Evolutionary conservation across 2,113 vertebrate genomes (phyloP), one percentile per base, ranked within the genome.

Genomic region (Oceanites oceanicus): DNA sequence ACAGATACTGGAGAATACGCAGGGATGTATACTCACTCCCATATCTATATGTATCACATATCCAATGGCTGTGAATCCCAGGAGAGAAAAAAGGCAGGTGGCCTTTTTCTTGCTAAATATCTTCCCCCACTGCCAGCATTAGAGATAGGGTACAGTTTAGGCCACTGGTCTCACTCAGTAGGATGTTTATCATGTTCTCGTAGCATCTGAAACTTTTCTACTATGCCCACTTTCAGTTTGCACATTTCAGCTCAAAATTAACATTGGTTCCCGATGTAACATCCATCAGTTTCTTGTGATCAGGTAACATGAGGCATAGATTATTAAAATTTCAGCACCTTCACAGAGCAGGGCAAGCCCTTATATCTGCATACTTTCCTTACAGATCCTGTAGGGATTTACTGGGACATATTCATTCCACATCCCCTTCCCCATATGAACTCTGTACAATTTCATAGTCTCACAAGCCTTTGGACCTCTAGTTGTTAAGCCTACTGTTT

Each of bases 41-140:
- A 17, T 45, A 59, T 15, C 67, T 3, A 0, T n/a, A 65, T 10
- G 3, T 13, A 38, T 36, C 25, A 55, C 0, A 0, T 42, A 44
- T 26, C 49, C n/a, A 70, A 47, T 0, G 2, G 8, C 71, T 88
- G 19, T 65, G 70, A 78, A 71, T 62, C 42, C 22, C 23, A 38
- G 45, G 15, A 47, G 21, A 74, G 11, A n/a, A 86, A 80, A 80
- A 86, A 76, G n/a, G 15, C 80, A 61, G 29, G 72, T 80, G 58
- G 19, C 23, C 58, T 0, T 36, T 9, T 70, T 61, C 63, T 52
- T 11, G 27, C 21, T 65, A 74, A 92, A 74, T 34, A 61, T 26
- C 16, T 47, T 56, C 45, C 26, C 13, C 11, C 44, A n/a, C 12
- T 26, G 27, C 9, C n/a, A 62, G 30, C 21, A 26, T 52, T 66